Percentiles rank a stretch among this genome's conserved stretches.
Conservation (phyloP, 1,140 invertebrate species). For the Drosophila setifemur region DNA sequence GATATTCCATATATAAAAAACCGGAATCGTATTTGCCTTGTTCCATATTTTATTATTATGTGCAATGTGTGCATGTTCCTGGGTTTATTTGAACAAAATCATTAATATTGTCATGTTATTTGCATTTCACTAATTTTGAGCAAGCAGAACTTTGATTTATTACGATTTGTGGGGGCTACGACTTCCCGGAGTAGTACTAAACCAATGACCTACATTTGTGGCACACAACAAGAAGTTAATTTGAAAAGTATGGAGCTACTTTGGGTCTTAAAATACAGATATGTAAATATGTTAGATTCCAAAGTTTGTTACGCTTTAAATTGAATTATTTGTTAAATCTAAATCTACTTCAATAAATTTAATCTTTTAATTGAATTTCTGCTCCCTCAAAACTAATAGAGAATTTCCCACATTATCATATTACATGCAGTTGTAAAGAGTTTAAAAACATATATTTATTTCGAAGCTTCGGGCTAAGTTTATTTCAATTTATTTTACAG, state of each 20-base stretch:
- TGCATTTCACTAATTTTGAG: conserved; percentile 69
- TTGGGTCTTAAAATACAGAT: too few relatives aligned
- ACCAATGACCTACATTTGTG: conserved; percentile 34
- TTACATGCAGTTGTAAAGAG: too few relatives aligned
- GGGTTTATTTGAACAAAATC: conserved; percentile 43
- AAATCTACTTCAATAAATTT: too few relatives aligned
- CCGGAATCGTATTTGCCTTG: conserved; percentile 38
- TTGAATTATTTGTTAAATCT: too few relatives aligned
- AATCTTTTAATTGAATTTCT: too few relatives aligned
- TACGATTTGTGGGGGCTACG: conserved; percentile 1
- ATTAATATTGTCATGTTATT: conserved; percentile 78
- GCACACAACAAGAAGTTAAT: not conserved
- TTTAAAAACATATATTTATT: too few relatives aligned
- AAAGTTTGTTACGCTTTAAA: too few relatives aligned
- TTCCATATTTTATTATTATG: conserved; percentile 56
- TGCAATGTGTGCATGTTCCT: conserved; percentile 30
- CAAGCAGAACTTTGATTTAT: conserved; percentile 70
- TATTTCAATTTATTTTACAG: too few relatives aligned
- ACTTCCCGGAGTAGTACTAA: conserved; percentile 4
- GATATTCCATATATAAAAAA: conserved; percentile 26
- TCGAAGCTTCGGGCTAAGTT: too few relatives aligned
- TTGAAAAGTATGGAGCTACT: not conserved
- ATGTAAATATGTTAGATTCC: too few relatives aligned
- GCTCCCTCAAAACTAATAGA: too few relatives aligned
- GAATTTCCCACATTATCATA: too few relatives aligned